Conservation (phyloP, 2,797 vertebrate genomes). For the Percopsis omiscomaycus region DNA sequence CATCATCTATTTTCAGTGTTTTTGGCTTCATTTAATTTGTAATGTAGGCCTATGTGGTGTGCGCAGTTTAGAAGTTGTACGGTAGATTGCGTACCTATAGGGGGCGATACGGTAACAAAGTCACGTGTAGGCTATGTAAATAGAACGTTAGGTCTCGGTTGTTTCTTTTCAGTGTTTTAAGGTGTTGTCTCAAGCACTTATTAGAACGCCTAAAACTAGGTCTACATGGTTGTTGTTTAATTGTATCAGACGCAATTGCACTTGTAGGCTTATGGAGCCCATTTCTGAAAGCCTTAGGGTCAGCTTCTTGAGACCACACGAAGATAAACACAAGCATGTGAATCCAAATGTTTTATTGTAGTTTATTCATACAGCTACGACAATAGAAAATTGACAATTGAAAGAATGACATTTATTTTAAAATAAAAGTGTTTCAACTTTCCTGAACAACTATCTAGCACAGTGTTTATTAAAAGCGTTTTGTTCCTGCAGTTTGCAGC, state of each 20-base stretch:
- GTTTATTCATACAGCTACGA: constrained; percentile 54
- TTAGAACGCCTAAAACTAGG: constrained; percentile 35
- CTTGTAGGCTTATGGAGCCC: constrained; percentile 22
- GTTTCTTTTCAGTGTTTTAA: constrained; percentile 30
- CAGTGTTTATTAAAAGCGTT: neutral
- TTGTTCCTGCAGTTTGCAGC: too few species aligned
- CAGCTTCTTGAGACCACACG: constrained; percentile 27
- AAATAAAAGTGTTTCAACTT: constrained; percentile 67
- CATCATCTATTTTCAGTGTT: constrained; percentile 89
- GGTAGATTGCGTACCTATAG: too few species aligned
- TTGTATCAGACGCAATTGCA: constrained; percentile 62
- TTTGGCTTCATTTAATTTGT: constrained; percentile 88
- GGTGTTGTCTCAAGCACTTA: constrained; percentile 66
- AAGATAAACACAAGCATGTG: constrained; percentile 48
- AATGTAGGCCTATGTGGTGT: too few species aligned
- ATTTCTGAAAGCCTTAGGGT: constrained; percentile 39
- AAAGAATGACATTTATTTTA: constrained; percentile 65
- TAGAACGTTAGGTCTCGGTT: neutral
- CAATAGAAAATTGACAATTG: constrained; percentile 53
- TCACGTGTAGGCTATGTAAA: too few species aligned
- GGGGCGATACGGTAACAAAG: too few species aligned
- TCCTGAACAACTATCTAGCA: constrained; percentile 34
- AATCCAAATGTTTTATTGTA: constrained; percentile 56
- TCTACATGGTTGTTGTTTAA: constrained; percentile 47
- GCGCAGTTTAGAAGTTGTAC: too few species aligned